Conservation (phyloP, 2,888 invertebrate species). For the Sesia apiformis region DNA sequence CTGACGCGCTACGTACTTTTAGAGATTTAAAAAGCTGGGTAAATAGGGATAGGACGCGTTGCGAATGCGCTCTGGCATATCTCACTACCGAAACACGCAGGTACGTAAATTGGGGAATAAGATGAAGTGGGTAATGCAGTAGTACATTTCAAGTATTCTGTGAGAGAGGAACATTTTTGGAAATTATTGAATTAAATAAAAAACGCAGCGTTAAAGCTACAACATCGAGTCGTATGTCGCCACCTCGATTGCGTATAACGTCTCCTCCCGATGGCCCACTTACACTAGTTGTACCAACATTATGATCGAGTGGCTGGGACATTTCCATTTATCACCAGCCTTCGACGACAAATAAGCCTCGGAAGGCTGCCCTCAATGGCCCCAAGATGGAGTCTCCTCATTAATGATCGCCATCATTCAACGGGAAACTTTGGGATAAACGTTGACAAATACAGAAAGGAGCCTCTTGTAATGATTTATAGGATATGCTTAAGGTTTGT, state of each 20-base stretch:
- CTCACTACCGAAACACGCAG: no score
- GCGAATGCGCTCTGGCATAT: no score
- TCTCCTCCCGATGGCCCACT: slow-evolving; percentile 6
- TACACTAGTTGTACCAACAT: slow-evolving; percentile 11
- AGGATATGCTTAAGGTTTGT: slow-evolving; percentile 5
- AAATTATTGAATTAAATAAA: no score
- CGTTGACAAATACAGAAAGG: slow-evolving; percentile 61
- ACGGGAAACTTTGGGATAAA: slow-evolving; percentile 35
- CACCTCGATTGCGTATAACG: not conserved
- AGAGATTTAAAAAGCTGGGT: no score
- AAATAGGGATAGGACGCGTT: no score
- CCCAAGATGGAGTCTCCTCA: slow-evolving; percentile 37
- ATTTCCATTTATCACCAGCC: slow-evolving; percentile 47
- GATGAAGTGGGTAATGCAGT: no score
- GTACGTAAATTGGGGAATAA: no score
- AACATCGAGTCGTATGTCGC: not conserved
- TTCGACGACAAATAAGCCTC: slow-evolving; percentile 48
- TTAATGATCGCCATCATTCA: slow-evolving; percentile 59
- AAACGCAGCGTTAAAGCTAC: no score
- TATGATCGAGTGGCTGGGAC: slow-evolving; percentile 29
- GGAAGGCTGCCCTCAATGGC: slow-evolving; percentile 50
- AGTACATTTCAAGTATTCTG: no score
- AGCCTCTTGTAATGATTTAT: slow-evolving; percentile 54
- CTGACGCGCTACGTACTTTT: no score
- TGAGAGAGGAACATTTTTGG: no score